A percentile compares a stretch with the other conserved stretches of the same genome.
These are phyloP conservation scores for Mayetiola destructor DNA, from an alignment of 2,888 invertebrate species.

Conservation along the genomic window DNA sequence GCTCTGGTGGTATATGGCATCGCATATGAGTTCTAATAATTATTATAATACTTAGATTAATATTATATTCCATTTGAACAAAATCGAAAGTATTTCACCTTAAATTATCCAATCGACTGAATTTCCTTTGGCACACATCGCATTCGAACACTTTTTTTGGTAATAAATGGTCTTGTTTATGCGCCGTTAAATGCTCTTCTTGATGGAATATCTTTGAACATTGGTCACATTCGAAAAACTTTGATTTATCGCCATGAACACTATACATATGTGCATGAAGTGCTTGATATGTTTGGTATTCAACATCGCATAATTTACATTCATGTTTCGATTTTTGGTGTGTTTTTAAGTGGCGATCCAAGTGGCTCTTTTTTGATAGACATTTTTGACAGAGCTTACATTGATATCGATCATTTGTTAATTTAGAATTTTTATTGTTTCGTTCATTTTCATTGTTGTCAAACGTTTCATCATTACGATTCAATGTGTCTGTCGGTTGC, in stretches of 20 bases:
- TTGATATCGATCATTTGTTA: too few relatives aligned
- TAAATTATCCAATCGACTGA: constrained; percentile 44
- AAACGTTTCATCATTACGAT: too few relatives aligned
- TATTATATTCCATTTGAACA: too few relatives aligned
- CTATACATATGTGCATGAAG: background rate
- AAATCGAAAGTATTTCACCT: constrained; percentile 25
- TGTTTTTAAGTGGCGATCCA: constrained; percentile 17
- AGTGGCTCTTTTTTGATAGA: constrained; percentile 17
- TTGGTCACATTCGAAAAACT: constrained; percentile 42
- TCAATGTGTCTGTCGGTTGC: too few relatives aligned
- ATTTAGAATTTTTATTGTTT: too few relatives aligned
- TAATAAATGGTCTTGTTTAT: constrained; percentile 46
- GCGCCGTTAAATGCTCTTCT: constrained; percentile 48
- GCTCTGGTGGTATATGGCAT: constrained; percentile 34
- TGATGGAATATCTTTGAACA: constrained; percentile 50
- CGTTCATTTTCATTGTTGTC: too few relatives aligned
- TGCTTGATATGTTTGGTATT: background rate
- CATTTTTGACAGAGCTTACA: background rate
- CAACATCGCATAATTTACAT: constrained; percentile 10
- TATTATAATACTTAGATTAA: background rate
- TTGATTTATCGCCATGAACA: constrained; percentile 24
- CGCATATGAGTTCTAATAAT: constrained; percentile 39
- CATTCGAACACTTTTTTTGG: constrained; percentile 41
- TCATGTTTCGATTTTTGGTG: constrained; percentile 10
- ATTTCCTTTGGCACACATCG: constrained; percentile 42